Percentiles rank a stretch among this genome's conserved stretches.
phyloP scores from a whole-genome alignment of 2,113 vertebrate genomes.

The Thryonomys swinderianus region DNA sequence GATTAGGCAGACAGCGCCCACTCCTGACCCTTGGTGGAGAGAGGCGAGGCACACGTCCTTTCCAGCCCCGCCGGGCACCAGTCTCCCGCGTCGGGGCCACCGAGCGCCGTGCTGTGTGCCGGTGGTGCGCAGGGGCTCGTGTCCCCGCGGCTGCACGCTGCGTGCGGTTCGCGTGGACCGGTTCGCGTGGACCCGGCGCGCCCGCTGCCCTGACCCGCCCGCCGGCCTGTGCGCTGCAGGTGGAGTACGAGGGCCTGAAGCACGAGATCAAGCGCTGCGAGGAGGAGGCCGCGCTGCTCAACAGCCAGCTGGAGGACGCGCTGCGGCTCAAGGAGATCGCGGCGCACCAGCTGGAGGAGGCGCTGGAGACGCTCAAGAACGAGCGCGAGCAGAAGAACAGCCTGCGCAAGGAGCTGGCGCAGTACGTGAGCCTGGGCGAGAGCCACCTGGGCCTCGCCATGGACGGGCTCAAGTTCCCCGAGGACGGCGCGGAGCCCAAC shows the following conservation, averaged over 20 bases:
- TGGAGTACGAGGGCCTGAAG: slow-evolving; percentile 98
- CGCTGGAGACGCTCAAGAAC: slow-evolving; percentile 95
- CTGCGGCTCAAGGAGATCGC: slow-evolving; percentile 97
- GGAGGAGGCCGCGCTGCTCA: slow-evolving; percentile 97
- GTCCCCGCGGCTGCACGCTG: no score
- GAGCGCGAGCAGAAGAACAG: slow-evolving; percentile 98
- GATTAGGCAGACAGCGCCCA: neutral
- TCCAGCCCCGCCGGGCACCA: neutral
- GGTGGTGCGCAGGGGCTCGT: no score
- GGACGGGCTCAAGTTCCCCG: slow-evolving; percentile 94
- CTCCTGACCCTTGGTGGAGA: neutral
- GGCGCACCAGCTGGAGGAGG: slow-evolving; percentile 96
- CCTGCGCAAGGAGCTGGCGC: slow-evolving; percentile 96
- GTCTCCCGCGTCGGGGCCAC: no score
- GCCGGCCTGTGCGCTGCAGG: no score
- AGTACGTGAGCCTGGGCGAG: slow-evolving; percentile 95
- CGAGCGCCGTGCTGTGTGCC: no score
- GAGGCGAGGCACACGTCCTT: neutral
- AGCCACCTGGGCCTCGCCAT: slow-evolving; percentile 95
- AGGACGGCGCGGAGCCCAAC: slow-evolving; percentile 89
- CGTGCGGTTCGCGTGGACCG: no score
- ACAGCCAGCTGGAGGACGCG: slow-evolving; percentile 98
- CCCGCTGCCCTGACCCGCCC: no score
- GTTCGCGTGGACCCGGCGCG: no score
- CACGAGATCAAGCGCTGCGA: slow-evolving; percentile 98